Evolutionary conservation across 2,797 vertebrate species (phyloP), one percentile per base, ranked within the genome.

Genomic region (Rhinichthys osculus): DNA sequence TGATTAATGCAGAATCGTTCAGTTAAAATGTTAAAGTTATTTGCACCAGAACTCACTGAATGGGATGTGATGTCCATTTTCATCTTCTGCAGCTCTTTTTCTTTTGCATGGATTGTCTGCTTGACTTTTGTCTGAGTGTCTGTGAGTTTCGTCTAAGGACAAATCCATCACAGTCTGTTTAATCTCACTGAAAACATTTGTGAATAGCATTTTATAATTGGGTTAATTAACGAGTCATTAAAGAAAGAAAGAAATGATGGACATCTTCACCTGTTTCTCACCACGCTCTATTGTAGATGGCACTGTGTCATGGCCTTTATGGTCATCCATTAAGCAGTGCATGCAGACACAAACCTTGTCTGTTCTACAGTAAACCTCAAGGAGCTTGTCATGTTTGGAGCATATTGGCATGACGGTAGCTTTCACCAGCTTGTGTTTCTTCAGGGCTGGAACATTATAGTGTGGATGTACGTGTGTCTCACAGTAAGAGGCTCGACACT

Each of bases 401-500:
- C 90, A 90, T 0, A 42, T 78, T 71, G n/a, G 77, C 3, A 90
- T 86, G 14, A 50, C 5, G 4, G 44, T 16, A 59, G 88, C 50
- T 40, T 77, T 83, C 8, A 89, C 82, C 81, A 90, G 52, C 64
- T 77, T 81, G 82, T 89, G 89, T 78, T 72, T 89, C 38, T 10
- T 69, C 19, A 90, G 85, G 9, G 86, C 84, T 52, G 82, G 86
- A 78, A 89, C 16, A 11, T 85, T 47, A 30, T 77, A 64, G 64
- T 90, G 89, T 7, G 87, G 76, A 5, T 85, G 66, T 21, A 89
- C 47, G 17, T 90, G 89, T 1, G 7, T 27, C 40, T 87, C 84
- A 42, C 90, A 91, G 81, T 81, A 91, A 2, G 90, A 89, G 1
- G 82, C 87, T 80, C 69, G 87, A 71, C 90, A 91, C 62, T 89